Evolutionary conservation across 35 echinoderm and acorn worm species (phyloP).

Genomic region (Apostichopus parvimensis): DNA sequence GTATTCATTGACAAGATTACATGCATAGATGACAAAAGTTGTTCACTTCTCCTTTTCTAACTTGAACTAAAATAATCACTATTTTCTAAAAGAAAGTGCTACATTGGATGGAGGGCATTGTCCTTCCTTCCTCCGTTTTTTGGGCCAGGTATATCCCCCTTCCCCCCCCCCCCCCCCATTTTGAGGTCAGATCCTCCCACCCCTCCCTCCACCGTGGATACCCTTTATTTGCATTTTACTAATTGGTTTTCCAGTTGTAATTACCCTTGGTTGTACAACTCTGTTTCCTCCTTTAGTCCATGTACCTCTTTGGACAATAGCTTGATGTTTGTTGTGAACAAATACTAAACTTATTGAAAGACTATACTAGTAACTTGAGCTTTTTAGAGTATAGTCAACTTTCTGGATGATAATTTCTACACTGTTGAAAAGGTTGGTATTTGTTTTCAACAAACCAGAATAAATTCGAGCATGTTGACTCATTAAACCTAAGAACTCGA

Average conservation of each 20-base stretch:
- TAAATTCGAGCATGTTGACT: background rate
- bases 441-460: background rate
- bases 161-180: too few relatives aligned
- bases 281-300: background rate
- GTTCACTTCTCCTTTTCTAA: too few relatives aligned
- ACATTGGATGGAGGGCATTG: too few relatives aligned
- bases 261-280: too few relatives aligned
- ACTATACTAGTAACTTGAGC: background rate
- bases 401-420: background rate
- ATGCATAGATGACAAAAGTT: too few relatives aligned
- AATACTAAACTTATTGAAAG: background rate
- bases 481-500: background rate
- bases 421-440: background rate
- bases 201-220: background rate
- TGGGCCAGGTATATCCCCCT: background rate
- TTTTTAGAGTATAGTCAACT: background rate
- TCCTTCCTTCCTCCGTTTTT: too few relatives aligned
- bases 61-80: too few relatives aligned
- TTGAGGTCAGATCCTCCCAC: background rate
- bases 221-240: too few relatives aligned
- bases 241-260: too few relatives aligned
- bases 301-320: background rate
- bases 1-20: too few relatives aligned
- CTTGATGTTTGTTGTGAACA: background rate
- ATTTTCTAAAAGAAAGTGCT: too few relatives aligned